These are phyloP conservation scores for Apogon hyalosoma DNA, from an alignment of 2,797 vertebrate genomes.

Conservation along the genomic window DNA sequence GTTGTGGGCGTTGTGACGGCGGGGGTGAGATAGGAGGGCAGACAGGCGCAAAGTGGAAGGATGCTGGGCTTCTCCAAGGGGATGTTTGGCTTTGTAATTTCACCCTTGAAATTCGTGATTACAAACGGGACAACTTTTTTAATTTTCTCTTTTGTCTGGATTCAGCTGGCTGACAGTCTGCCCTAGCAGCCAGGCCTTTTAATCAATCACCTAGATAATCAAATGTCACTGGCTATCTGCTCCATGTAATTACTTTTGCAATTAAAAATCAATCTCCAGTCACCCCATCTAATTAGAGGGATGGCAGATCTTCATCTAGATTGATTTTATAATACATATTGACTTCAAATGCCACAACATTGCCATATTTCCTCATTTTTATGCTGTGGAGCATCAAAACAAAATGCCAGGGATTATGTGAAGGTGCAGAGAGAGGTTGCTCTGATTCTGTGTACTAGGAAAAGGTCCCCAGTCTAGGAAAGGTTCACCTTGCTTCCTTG, in stretches of 20 bases:
- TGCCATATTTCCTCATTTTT: slow-evolving; percentile 97
- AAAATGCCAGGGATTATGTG: slow-evolving; percentile 71
- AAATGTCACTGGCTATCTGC: slow-evolving; percentile 99
- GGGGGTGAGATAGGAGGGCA: slow-evolving; percentile 79
- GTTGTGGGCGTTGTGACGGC: slow-evolving; percentile 63
- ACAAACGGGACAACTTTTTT: slow-evolving; percentile 99
- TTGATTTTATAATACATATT: slow-evolving; percentile 99
- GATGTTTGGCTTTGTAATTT: slow-evolving; percentile 97
- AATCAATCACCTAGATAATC: slow-evolving; percentile 99
- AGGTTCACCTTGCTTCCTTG: slow-evolving; percentile 85
- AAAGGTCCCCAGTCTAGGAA: slow-evolving; percentile 88
- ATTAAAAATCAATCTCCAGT: slow-evolving; percentile 99
- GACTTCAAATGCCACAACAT: slow-evolving; percentile 99
- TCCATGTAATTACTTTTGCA: slow-evolving; percentile 99
- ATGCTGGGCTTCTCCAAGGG: slow-evolving; percentile 81
- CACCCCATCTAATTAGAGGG: slow-evolving; percentile 99
- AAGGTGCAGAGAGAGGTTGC: slow-evolving; percentile 56
- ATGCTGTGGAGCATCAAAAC: slow-evolving; percentile 85
- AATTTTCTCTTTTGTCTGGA: slow-evolving; percentile 99
- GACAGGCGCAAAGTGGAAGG: slow-evolving; percentile 72
- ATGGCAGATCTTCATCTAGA: slow-evolving; percentile 99
- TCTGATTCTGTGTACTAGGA: slow-evolving; percentile 72
- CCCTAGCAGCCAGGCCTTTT: slow-evolving; percentile 96
- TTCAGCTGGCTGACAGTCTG: slow-evolving; percentile 96
- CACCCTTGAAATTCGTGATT: slow-evolving; percentile 99